Conservation (phyloP, 2,113 vertebrate species). For the Phaethon lepturus region DNA sequence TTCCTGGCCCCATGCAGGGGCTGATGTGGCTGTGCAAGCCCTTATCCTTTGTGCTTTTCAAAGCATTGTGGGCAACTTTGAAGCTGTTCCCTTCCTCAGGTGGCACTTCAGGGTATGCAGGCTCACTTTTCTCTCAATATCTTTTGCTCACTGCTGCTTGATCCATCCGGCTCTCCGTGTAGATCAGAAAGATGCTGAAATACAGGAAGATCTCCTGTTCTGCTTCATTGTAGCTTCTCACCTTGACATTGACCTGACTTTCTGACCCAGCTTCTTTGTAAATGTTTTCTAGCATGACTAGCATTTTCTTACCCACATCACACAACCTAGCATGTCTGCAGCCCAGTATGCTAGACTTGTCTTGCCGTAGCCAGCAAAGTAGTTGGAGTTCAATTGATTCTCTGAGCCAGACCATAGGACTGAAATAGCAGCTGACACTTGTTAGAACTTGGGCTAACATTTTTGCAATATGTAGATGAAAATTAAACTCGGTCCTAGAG, state of each 20-base stretch:
- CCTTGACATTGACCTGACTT: neutral
- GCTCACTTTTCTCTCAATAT: neutral
- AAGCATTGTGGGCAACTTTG: neutral
- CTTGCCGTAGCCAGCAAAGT: neutral
- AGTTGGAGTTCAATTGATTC: neutral
- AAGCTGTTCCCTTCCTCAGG: constrained; percentile 1
- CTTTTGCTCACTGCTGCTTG: neutral
- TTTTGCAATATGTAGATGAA: neutral
- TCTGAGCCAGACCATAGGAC: neutral
- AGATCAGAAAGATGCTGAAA: neutral
- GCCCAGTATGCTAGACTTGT: neutral
- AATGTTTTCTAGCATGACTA: neutral
- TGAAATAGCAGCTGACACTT: neutral
- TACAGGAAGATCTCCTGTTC: neutral
- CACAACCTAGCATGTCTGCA: neutral
- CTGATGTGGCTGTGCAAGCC: neutral
- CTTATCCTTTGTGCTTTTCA: neutral
- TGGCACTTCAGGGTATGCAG: neutral
- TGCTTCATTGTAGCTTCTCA: neutral
- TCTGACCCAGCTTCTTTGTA: neutral
- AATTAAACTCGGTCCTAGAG: neutral
- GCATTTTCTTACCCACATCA: constrained; percentile 20
- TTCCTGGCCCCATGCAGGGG: neutral
- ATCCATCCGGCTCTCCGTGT: neutral
- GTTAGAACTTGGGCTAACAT: neutral